These are phyloP conservation scores for Trypoxylus dichotomus DNA, from an alignment of 1,140 invertebrate species.

Conservation along the genomic window DNA sequence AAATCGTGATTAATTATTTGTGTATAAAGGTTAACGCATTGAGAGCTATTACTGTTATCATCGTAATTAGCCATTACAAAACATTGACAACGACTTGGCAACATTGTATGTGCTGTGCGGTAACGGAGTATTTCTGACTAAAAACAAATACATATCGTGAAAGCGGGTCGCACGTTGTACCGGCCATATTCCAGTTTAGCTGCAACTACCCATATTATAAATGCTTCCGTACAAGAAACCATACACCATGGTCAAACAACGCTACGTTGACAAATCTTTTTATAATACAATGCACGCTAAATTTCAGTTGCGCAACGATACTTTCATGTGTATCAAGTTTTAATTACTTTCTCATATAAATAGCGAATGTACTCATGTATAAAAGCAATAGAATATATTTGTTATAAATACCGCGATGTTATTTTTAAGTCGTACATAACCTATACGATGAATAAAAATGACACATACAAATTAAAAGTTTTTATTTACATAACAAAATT, in stretches of 20 bases:
- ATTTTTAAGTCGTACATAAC: constrained; percentile 25
- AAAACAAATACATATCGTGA: constrained; percentile 21
- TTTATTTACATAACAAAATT: constrained; percentile 26
- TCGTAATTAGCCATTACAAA: constrained; percentile 18
- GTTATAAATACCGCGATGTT: not conserved
- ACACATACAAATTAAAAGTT: constrained; percentile 19
- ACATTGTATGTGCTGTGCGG: not conserved
- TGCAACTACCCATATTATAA: not conserved
- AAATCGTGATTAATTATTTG: constrained; percentile 10
- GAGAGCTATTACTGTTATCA: constrained; percentile 17
- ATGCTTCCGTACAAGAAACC: not conserved
- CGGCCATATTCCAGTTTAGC: constrained; percentile 13
- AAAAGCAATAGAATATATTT: constrained; percentile 1
- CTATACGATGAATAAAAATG: constrained; percentile 9
- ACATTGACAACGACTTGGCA: constrained; percentile 5
- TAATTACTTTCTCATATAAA: constrained; percentile 17
- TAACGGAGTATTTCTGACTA: constrained; percentile 13
- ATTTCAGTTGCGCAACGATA: constrained; percentile 22
- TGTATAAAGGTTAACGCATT: constrained; percentile 20
- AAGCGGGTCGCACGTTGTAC: constrained; percentile 3
- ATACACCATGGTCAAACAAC: not conserved
- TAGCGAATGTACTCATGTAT: not conserved
- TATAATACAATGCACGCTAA: constrained; percentile 2
- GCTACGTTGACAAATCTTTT: constrained; percentile 30
- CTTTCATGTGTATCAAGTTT: constrained; percentile 19